Base-by-base conservation (phyloP, 2,888 invertebrate species). In the Trissoscelio sp. region DNA sequence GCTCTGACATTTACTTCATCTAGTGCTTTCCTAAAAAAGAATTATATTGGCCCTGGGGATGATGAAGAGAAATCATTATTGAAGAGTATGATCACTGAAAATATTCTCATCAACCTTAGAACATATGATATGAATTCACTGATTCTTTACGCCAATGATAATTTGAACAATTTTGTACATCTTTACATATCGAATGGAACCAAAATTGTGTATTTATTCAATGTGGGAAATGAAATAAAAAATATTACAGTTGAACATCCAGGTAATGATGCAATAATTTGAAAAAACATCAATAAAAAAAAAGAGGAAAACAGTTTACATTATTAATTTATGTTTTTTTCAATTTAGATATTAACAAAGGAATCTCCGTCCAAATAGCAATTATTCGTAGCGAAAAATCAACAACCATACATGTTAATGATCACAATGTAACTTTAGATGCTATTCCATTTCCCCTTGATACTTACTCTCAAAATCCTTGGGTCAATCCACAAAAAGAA, bases 141-240 rank as follows among this genome's bases (percentile, higher is more conserved):
- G 85, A 95, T 98, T 14, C 92, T 98, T 5, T 98, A 98, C 88
- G 97, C 97, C 31, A 97, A 98, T 89, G 98, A 98, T 91, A 96
- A 98, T 90, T 92, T 97, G 77, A 98, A 98, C 89, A 98, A 98
- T 91, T 98, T 98, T 90, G 95, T 97, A 60, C 98, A 98, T 91
- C 92, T 98, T 24, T 97, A 96, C 91, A 95, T 97, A 80, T 94
- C 95, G 83, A 95, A 95, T 80, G 95, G 96, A 11, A 95, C 95
- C 6, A 94, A 95, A 92, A 95, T 97, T 20, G 95, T 97, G 46
- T 97, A 97, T 88, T 92, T 97, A 2, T 97, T 97, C 91, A 98
- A 98, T 90, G 94, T 95, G 83, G 95, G 94, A 83, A 94, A 96
- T 87, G 95, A 95, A 92, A 96, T 96, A 84, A 93, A 95, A 84